phyloP scores from a whole-genome alignment of 2,888 invertebrate genomes.

The Drosophila planitibia region DNA sequence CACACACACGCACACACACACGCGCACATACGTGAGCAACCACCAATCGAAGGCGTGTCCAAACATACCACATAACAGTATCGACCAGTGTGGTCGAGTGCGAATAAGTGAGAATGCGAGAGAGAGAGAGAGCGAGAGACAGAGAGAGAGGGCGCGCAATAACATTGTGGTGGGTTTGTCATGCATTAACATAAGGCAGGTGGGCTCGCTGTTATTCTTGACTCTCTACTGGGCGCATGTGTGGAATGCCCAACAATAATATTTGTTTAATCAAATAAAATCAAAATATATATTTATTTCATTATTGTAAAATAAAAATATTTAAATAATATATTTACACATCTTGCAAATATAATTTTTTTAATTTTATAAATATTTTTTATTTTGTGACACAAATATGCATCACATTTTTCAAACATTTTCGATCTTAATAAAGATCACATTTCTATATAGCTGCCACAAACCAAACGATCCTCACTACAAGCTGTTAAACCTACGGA shows the following conservation, averaged over 20 bases:
- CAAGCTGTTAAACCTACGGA: conserved; percentile 7
- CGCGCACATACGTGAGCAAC: conserved; percentile 29
- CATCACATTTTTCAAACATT: neutral
- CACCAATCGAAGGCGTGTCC: conserved; percentile 60
- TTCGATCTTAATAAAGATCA: neutral
- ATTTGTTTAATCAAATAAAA: neutral
- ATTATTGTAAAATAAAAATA: too few relatives aligned
- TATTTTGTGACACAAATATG: neutral
- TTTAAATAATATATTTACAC: neutral
- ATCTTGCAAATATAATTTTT: neutral
- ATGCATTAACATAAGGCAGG: conserved; percentile 39
- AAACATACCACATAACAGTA: conserved; percentile 21
- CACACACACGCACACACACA: conserved; percentile 1
- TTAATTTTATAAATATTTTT: neutral
- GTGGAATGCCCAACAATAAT: neutral
- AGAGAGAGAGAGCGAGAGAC: conserved; percentile 8
- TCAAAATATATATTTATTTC: too few relatives aligned
- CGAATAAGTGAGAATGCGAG: conserved; percentile 4
- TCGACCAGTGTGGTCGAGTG: neutral
- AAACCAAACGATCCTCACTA: conserved; percentile 9
- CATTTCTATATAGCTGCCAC: neutral
- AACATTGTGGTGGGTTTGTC: conserved; percentile 43
- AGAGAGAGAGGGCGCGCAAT: conserved; percentile 8
- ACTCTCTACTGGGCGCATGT: neutral
- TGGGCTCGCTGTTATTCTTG: conserved; percentile 22